Evolutionary conservation across 2,888 invertebrate species (phyloP).

Genomic region (Cheilosia vernalis): DNA sequence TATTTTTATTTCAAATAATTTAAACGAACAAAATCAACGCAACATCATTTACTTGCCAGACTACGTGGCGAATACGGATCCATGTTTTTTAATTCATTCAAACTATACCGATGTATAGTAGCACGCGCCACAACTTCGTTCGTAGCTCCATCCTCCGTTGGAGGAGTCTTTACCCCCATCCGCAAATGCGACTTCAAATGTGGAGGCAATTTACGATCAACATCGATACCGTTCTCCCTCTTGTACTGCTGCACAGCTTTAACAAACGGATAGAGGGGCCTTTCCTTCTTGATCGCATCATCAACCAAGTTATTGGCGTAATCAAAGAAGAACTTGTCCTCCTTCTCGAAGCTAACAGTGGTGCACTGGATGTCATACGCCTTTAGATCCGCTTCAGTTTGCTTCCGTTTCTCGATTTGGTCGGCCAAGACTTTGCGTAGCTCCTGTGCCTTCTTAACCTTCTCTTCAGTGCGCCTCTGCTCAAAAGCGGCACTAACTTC

Average conservation of each 20-base stretch:
- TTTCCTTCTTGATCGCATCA: constrained; percentile 78
- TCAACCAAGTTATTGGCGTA: constrained; percentile 78
- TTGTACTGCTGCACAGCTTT: constrained; percentile 79
- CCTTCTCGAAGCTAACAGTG: constrained; percentile 76
- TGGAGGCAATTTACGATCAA: constrained; percentile 77
- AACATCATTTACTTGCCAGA: constrained; percentile 6
- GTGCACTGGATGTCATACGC: constrained; percentile 75
- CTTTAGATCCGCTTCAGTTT: constrained; percentile 68
- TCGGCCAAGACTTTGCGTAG: constrained; percentile 52
- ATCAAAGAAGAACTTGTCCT: constrained; percentile 80
- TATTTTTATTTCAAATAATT: constrained; percentile 50
- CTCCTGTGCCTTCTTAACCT: constrained; percentile 71
- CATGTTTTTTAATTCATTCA: constrained; percentile 44
- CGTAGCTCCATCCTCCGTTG: not conserved
- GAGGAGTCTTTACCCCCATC: constrained; percentile 76
- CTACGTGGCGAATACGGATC: constrained; percentile 20
- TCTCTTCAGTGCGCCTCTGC: constrained; percentile 77
- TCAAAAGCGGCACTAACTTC: constrained; percentile 77
- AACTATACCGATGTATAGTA: constrained; percentile 28
- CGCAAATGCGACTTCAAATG: constrained; percentile 80
- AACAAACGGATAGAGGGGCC: constrained; percentile 80
- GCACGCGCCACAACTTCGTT: not conserved
- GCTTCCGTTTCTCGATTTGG: constrained; percentile 77
- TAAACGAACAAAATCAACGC: constrained; percentile 31
- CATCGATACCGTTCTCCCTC: constrained; percentile 79